Base-by-base conservation (phyloP, 2,113 vertebrate species). In the Lampris incognitus region DNA sequence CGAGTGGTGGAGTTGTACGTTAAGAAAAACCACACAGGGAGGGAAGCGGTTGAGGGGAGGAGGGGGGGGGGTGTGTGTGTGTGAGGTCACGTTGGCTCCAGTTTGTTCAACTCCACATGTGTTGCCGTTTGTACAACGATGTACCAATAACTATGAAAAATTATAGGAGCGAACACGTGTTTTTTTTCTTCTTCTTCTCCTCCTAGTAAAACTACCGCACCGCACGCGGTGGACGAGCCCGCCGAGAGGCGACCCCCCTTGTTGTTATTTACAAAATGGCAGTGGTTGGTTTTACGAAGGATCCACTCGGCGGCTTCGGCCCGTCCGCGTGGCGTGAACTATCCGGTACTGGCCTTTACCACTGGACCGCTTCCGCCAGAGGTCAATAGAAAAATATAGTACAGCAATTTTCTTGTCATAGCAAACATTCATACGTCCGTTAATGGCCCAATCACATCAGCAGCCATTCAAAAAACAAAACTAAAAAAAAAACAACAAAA, bases 401-500 rank as follows among this genome's bases (percentile, higher is more conserved):
- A 90, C 81, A 89, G 85, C 85, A 89, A 78, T 66, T 86, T 82
- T 82, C 74, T 87, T 89, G 80, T 82, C 78, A 85, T 86, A 91
- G 85, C 88, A 87, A 91, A 92, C 90, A 91, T 91, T 92, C 89
- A 91, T 85, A 82, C 83, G 91, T 91, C 89, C 71, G 44, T 78
- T 70, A 71, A 78, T 78, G 84, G 87, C 86, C 65, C 69, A 52
- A 77, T 76, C 66, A 40, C 48, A 66, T 78, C 78, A 85, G 79
- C 81, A 78, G 87, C 85, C 83, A 76, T 82, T 82, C 65, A 72
- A 56, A 11, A 66, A n/a, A 65, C 5, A 71, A 61, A 63, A 38
- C 37, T 11, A 55, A 63, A 38, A 44, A 44, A 44, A 56, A 42
- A 58, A 56, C 41, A 0, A 24, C 42, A 42, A 40, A 36, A 51